Evolutionary conservation across 2,888 invertebrate genomes (phyloP).

Genomic region (Tetragnatha montana): DNA sequence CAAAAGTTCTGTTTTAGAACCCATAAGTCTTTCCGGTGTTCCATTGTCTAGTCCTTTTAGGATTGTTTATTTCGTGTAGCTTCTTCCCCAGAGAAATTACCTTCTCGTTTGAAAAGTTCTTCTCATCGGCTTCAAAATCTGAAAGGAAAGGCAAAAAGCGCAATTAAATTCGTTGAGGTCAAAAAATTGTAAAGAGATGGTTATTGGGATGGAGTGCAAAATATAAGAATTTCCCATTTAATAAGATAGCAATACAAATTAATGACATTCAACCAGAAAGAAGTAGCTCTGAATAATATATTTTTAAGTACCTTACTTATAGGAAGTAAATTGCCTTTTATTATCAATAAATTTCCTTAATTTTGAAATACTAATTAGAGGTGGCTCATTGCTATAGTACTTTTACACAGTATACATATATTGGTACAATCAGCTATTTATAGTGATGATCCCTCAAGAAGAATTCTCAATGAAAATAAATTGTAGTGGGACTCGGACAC

Average conservation of each 20-base stretch:
- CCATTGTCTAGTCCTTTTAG: slow-evolving; percentile 42
- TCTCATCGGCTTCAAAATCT: slow-evolving; percentile 3
- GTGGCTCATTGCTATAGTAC: no score
- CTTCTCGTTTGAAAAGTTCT: slow-evolving; percentile 3
- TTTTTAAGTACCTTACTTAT: background rate
- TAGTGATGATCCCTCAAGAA: no score
- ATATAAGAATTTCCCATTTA: background rate
- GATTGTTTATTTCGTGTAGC: slow-evolving; percentile 24
- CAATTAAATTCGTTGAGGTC: background rate
- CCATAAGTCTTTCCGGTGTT: slow-evolving; percentile 25
- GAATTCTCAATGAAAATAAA: no score
- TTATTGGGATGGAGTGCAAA: background rate
- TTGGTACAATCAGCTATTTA: no score
- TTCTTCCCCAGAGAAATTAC: slow-evolving; percentile 18
- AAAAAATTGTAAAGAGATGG: background rate
- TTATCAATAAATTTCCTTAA: no score
- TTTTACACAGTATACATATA: no score
- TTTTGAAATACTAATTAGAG: no score
- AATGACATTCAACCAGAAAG: no score
- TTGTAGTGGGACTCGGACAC: no score
- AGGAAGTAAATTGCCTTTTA: background rate
- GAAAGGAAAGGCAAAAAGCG: background rate
- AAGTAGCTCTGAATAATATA: background rate
- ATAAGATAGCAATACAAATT: background rate
- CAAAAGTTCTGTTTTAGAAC: background rate